Base-by-base conservation (phyloP, 2,113 vertebrate genomes). In the Salvelinus namaycush region DNA sequence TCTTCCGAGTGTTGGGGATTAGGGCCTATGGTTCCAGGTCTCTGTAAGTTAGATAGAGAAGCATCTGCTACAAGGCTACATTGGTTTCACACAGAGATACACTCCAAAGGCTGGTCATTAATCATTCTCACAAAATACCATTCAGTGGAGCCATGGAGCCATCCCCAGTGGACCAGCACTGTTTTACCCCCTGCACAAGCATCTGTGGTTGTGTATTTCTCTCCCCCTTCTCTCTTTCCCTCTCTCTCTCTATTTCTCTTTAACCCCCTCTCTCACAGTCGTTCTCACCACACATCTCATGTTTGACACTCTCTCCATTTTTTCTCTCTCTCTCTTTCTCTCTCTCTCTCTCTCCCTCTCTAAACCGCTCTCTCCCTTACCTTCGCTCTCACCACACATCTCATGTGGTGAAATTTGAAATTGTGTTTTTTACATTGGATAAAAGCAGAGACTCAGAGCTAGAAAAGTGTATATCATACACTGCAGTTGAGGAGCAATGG, bases 121-220 rank as follows among this genome's bases (percentile, higher is more conserved):
- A 90, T 92, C 88, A 87, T 87, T 86, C 80, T 82, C 76, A 83
- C 83, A 83, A 87, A 89, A 87, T 73, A 80, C 82, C 75, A 81
- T 76, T 74, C 74, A 84, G 75, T 82, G 81, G 73, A 20, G 27
- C 7, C 78, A 73, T 74, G 77, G 72, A 80, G 77, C 60, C 71
- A 60, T 82, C 81, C 72, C 72, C 48, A 48, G 80, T 66, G 48
- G 51, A 73, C 77, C 70, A 79, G 75, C 20, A 69, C 66, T 60
- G 76, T 77, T 74, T 62, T n/a, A 48, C 79, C 80, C 24, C 66
- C 73, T 73, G 69, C 29, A 48, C 66, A 62, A 31, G n/a, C 27
- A 34, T 20, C 14, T 34, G 57, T 6, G 3, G 18, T 26, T 66
- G 44, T 24, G 34, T 3, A 29, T 44, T 18, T 48, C 2, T 49